Evolutionary conservation across 2,113 vertebrate genomes (phyloP), one percentile per base, ranked within the genome.

Genomic region (Naja naja): DNA sequence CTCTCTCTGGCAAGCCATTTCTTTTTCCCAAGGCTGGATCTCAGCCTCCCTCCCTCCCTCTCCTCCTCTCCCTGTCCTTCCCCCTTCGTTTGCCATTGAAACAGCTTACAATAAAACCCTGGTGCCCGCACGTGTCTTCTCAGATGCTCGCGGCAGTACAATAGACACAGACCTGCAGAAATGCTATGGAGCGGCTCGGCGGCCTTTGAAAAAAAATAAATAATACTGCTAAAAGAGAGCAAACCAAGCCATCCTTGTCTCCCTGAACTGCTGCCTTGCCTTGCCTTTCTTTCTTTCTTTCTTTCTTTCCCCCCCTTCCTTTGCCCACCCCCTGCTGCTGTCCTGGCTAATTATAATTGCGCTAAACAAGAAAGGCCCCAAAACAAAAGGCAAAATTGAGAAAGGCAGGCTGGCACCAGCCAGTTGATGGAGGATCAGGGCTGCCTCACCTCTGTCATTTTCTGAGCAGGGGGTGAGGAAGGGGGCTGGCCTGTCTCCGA

Each of bases 31-130:
- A 93, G 94, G 92, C 93, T 93, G 30, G 45, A 92, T 93, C 88
- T 92, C 69, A 47, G 39, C 91, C 43, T 27, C 6, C 45, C n/a
- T 25, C 25, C 60, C 25, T 43, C 6, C 1, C 0, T 10, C 53
- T 12, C 30, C 85, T 6, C 85, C 16, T n/a, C 43, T 53, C 1
- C 3, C 3, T 55, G 11, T 1, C 49, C 4, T 43, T 27, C 23
- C 27, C 58, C 49, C 55, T 94, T 95, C 96, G 86, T 93, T 96
- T 95, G 94, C 95, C 97, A 95, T 96, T 97, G 96, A 97, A 97
- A 93, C 95, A 94, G 95, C 54, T 93, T 95, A 96, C 96, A 96
- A 96, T 96, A 95, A 97, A 96, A 95, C 95, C 95, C 54, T 93
- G 94, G 94, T 54, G 93, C 96, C 94, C 89, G 91, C 93, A 94